Percentiles rank a stretch among this genome's conserved stretches.
Conservation (phyloP, 2,113 vertebrate species). For the Oenanthe melanoleuca region DNA sequence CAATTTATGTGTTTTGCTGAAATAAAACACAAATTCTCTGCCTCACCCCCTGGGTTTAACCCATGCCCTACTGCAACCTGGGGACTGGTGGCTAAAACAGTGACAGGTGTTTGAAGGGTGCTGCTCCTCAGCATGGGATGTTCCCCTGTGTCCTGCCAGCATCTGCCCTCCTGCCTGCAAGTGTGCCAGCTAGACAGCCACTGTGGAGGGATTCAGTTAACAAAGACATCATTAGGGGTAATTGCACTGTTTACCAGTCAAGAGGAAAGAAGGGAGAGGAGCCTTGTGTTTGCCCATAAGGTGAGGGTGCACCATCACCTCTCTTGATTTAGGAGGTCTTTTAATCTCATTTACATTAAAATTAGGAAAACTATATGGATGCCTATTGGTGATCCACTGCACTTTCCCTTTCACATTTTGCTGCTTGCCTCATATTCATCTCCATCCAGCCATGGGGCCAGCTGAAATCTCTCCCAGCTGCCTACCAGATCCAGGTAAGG, state of each 20-base stretch:
- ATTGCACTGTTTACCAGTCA: not conserved
- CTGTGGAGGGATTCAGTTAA: not conserved
- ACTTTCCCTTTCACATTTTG: not conserved
- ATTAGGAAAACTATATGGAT: not conserved
- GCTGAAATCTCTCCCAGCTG: not conserved
- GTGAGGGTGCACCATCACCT: not conserved
- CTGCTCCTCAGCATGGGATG: not conserved
- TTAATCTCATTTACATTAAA: not conserved
- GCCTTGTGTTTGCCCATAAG: not conserved
- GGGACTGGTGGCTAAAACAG: not conserved
- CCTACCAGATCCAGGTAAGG: not conserved
- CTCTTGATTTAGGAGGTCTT: not conserved
- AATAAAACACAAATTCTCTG: not conserved
- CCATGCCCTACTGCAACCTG: fast-evolving
- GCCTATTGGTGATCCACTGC: not conserved
- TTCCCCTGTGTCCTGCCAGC: not conserved
- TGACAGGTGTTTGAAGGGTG: not conserved
- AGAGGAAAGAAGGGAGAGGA: not conserved
- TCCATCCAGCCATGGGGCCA: not conserved
- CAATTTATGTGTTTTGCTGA: not conserved
- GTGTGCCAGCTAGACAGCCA: not conserved
- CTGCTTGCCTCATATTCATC: not conserved
- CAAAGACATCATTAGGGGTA: not conserved
- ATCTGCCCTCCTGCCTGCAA: not conserved
- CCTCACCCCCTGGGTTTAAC: not conserved